Conservation (phyloP, 2,113 vertebrate species). For the Elgaria multicarinata region DNA sequence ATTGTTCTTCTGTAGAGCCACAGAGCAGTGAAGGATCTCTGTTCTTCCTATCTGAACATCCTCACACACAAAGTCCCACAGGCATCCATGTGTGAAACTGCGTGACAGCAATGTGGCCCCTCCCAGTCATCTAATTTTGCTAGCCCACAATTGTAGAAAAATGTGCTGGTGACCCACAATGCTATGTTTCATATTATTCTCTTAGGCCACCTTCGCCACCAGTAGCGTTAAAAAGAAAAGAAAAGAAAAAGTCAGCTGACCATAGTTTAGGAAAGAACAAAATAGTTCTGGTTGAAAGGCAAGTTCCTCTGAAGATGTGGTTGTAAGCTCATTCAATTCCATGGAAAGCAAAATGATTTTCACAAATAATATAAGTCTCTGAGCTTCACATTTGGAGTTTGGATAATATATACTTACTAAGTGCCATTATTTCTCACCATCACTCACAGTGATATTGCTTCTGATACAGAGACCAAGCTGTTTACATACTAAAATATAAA, state of each 20-base stretch:
- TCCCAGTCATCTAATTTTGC: background rate
- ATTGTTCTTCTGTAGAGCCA: background rate
- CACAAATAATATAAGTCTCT: background rate
- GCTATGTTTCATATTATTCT: background rate
- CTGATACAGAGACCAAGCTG: no score
- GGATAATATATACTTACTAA: no score
- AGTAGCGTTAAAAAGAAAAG: background rate
- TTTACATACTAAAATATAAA: no score
- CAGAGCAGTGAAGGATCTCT: background rate
- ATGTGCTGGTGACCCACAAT: background rate
- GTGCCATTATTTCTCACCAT: no score
- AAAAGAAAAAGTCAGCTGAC: background rate
- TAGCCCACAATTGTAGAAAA: background rate
- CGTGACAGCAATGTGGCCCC: background rate
- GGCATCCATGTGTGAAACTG: background rate
- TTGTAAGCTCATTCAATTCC: background rate
- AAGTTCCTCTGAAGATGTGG: background rate
- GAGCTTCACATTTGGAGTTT: background rate
- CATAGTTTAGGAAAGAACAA: background rate
- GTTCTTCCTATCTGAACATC: background rate
- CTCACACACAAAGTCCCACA: background rate
- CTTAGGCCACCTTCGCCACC: background rate
- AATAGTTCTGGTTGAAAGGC: background rate
- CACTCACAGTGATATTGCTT: no score
- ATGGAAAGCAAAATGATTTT: background rate